Evolutionary conservation across 2,888 invertebrate species (phyloP), one percentile per base, ranked within the genome.

Genomic region (Ophioninae sp.): DNA sequence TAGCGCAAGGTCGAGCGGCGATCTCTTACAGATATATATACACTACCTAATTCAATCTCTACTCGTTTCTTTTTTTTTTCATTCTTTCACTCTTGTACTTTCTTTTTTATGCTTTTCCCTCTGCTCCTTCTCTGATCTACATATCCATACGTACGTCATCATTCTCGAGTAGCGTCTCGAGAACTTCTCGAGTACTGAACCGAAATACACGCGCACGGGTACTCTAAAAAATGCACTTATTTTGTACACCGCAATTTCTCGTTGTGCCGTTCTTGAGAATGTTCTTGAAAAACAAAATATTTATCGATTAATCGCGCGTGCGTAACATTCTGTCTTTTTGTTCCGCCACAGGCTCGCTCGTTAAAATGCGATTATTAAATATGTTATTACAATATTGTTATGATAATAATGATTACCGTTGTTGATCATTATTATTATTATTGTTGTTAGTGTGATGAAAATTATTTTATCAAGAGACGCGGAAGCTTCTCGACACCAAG

Each of bases 1-100:
- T 87, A 87, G 87, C 85, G 79, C 86, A 87, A 87, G 87, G 87
- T 87, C 87, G 83, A 80, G 76, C 58, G 56, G 59, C 56, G 44
- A 75, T 72, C 56, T 68, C 58, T 67, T 63, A 41, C 64, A 17
- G 10, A 23, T 41, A 59, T 51, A 51, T 77, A 68, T 73, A 76
- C 39, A 67, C 79, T 65, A 77, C 73, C 63, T 23, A 61, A 74
- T 56, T 72, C 64, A 82, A 76, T 77, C 59, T 65, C 56, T 61
- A 61, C 51, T 72, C 58, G 44, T 59, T 77, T 51, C 39, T 58
- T 44, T 56, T 56, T 41, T 44, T 41, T 41, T 59, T 65, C 64
- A 59, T 63, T 44, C 76, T 44, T 69, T 39, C 63, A 8, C 56
- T 23, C 39, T 58, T 30, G 13, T 64, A 51, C n/a, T 74, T 64